Conservation (phyloP, 1,140 invertebrate species). For the Papilio glaucus region DNA sequence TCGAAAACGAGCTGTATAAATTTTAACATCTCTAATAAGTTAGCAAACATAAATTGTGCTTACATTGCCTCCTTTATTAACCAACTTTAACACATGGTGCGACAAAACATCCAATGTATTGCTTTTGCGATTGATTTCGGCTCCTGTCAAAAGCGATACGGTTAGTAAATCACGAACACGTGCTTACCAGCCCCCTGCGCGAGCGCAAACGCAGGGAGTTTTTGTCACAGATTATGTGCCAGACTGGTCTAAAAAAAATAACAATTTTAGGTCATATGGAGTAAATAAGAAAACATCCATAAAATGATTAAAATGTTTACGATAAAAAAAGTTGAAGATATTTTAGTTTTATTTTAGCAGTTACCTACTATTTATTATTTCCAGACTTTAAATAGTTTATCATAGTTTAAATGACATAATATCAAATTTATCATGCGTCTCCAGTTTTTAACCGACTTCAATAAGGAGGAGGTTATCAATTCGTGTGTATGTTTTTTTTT, state of each 20-base stretch:
- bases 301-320: too few species aligned
- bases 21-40: neutral
- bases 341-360: too few species aligned
- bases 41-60: neutral
- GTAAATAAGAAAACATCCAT: too few species aligned
- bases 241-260: slow-evolving; percentile 4
- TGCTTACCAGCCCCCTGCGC: slow-evolving; percentile 46
- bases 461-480: too few species aligned
- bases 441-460: too few species aligned
- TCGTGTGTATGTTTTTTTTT: too few species aligned
- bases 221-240: slow-evolving; percentile 39
- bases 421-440: too few species aligned
- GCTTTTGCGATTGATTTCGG: slow-evolving; percentile 14
- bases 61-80: slow-evolving; percentile 1
- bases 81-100: neutral
- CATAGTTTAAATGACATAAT: too few species aligned
- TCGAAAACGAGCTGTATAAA: slow-evolving; percentile 10
- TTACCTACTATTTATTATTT: too few species aligned
- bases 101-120: slow-evolving; percentile 25
- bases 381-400: too few species aligned
- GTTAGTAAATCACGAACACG: slow-evolving; percentile 51
- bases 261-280: too few species aligned
- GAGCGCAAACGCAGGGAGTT: slow-evolving; percentile 38
- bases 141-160: slow-evolving; percentile 42
- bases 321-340: too few species aligned